These are phyloP conservation scores for Phortica variegata DNA, from an alignment of 1,140 invertebrate genomes.

Conservation along the genomic window DNA sequence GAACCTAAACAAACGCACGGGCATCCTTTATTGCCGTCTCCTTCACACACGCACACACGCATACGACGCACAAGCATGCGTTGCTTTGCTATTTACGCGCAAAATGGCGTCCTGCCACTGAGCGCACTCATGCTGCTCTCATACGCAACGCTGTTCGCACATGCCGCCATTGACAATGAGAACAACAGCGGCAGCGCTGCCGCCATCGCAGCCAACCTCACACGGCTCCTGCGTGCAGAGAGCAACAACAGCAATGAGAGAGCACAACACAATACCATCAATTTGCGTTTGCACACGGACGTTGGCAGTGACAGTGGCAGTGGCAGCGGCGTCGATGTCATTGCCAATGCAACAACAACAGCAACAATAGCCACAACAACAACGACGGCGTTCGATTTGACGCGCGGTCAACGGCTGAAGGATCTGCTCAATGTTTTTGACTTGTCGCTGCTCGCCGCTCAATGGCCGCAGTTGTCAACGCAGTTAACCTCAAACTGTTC, in stretches of 20 bases:
- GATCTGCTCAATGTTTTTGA: slow-evolving; percentile 61
- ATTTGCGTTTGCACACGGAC: slow-evolving; percentile 30
- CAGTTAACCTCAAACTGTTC: slow-evolving; percentile 58
- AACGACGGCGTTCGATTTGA: slow-evolving; percentile 22
- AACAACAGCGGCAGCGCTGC: slow-evolving; percentile 16
- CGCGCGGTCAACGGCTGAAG: slow-evolving; percentile 57
- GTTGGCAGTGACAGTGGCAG: not conserved
- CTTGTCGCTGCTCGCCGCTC: slow-evolving; percentile 57
- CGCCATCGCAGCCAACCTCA: no score
- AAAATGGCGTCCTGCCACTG: no score
- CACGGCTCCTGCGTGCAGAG: not conserved
- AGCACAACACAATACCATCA: slow-evolving; percentile 41
- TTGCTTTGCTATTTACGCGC: no score
- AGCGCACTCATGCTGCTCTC: slow-evolving; percentile 11
- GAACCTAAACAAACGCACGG: no score
- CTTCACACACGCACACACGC: no score
- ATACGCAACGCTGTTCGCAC: slow-evolving; percentile 5
- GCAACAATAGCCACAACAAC: not conserved
- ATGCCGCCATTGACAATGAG: slow-evolving; percentile 39
- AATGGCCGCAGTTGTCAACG: slow-evolving; percentile 57
- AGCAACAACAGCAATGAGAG: slow-evolving; percentile 6
- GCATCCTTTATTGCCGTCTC: no score
- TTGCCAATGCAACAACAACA: slow-evolving; percentile 2
- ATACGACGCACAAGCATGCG: slow-evolving; percentile 23
- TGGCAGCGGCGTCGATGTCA: slow-evolving; percentile 1